These are phyloP conservation scores for Clarias macrocephalus DNA, from an alignment of 2,113 vertebrate species.

Conservation along the genomic window DNA sequence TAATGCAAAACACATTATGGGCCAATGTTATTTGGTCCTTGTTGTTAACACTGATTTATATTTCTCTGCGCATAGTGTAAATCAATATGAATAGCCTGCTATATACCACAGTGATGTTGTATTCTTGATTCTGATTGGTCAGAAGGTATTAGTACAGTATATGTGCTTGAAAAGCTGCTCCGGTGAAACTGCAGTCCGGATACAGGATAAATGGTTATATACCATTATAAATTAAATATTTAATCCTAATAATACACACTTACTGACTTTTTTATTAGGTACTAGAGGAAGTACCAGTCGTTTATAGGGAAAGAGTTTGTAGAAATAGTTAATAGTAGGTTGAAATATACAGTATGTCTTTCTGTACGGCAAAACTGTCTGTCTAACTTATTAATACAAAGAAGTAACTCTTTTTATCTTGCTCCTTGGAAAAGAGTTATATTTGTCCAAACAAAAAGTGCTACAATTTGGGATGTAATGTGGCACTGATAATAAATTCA, in stretches of 20 bases:
- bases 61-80: constrained; percentile 1
- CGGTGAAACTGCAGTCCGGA: background rate
- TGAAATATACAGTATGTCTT: too few species aligned
- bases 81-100: constrained; percentile 17
- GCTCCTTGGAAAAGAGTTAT: too few species aligned
- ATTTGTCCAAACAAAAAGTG: too few species aligned
- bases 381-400: too few species aligned
- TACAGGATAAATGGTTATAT: background rate
- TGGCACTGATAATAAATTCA: too few species aligned
- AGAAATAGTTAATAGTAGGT: too few species aligned
- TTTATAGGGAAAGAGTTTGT: too few species aligned
- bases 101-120: background rate
- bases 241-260: background rate
- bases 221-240: too few species aligned
- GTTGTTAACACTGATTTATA: constrained; percentile 11
- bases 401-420: too few species aligned
- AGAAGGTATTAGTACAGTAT: background rate
- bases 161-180: background rate
- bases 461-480: too few species aligned
- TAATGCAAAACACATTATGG: constrained; percentile 23
- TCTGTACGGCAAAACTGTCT: too few species aligned
- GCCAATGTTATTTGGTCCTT: background rate
- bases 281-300: too few species aligned
- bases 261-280: background rate
- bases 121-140: background rate